phyloP scores from a whole-genome alignment of 2,888 invertebrate genomes.

The Chloroclystis v-ata region DNA sequence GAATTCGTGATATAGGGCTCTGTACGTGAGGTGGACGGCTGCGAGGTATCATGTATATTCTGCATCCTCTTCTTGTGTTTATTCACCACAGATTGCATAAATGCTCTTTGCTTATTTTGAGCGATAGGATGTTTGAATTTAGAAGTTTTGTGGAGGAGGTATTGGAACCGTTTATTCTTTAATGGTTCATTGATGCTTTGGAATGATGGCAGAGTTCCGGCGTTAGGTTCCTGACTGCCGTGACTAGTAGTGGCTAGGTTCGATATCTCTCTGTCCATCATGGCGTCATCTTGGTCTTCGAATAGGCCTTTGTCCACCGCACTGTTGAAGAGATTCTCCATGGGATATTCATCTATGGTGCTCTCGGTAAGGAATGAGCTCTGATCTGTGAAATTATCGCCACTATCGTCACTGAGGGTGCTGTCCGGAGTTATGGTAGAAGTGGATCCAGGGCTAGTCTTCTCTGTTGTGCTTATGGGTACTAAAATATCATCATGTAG shows the following conservation, averaged over 20 bases:
- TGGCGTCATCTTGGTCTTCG: constrained; percentile 67
- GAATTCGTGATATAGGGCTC: constrained; percentile 61
- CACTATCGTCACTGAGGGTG: constrained; percentile 69
- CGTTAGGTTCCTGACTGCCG: constrained; percentile 58
- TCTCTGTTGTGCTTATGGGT: constrained; percentile 57
- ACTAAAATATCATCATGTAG: constrained; percentile 48
- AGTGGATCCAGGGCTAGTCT: constrained; percentile 46
- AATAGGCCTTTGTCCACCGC: constrained; percentile 71
- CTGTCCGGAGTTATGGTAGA: constrained; percentile 61
- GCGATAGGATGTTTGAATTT: constrained; percentile 73
- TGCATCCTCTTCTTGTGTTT: constrained; percentile 74
- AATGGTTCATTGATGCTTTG: constrained; percentile 69
- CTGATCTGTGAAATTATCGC: constrained; percentile 67
- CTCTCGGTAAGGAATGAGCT: constrained; percentile 71
- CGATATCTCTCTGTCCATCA: constrained; percentile 73
- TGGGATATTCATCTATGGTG: constrained; percentile 72
- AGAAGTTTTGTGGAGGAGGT: constrained; percentile 71
- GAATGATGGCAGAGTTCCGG: constrained; percentile 63
- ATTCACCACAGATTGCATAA: constrained; percentile 73
- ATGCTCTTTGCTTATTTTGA: constrained; percentile 72
- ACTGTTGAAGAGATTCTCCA: constrained; percentile 73
- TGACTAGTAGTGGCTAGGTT: constrained; percentile 71
- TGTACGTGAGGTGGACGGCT: constrained; percentile 66
- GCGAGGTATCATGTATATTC: constrained; percentile 53
- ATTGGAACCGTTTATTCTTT: constrained; percentile 73